phyloP scores from a whole-genome alignment of 2,888 invertebrate genomes.

The Arenicola marina region DNA sequence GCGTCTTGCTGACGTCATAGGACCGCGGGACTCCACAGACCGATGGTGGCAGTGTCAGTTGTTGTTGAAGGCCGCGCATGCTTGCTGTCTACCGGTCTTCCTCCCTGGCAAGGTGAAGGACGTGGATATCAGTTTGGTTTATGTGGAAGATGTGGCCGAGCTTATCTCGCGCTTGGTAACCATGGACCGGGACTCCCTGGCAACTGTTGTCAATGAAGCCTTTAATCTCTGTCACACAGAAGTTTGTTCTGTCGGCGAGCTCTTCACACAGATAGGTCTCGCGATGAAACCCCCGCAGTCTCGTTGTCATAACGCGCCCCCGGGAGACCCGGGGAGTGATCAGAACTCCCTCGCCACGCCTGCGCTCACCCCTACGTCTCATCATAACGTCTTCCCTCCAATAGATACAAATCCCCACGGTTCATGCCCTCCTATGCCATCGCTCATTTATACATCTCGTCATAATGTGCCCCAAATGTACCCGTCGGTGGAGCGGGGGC shows the following conservation, averaged over 20 bases:
- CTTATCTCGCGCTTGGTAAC: constrained; percentile 41
- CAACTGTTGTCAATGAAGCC: constrained; percentile 40
- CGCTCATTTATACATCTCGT: not conserved
- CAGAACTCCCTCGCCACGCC: no score
- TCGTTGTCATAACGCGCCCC: no score
- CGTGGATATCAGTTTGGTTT: constrained; percentile 58
- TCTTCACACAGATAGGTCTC: constrained; percentile 36
- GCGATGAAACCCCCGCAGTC: not conserved
- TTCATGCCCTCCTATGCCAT: no score
- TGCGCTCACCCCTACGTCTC: no score
- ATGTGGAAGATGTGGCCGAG: constrained; percentile 59
- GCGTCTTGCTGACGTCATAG: constrained; percentile 62
- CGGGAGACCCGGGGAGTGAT: no score
- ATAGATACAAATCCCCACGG: no score
- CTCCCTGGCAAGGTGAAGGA: constrained; percentile 46
- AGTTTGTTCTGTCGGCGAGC: constrained; percentile 48
- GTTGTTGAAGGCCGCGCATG: constrained; percentile 55
- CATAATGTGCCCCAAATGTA: constrained; percentile 48
- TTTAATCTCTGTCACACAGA: constrained; percentile 60
- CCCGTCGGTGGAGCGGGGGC: constrained; percentile 60
- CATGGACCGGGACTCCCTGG: no score
- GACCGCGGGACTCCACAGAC: constrained; percentile 61
- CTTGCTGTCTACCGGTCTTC: constrained; percentile 43
- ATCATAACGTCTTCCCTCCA: no score
- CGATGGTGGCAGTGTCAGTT: constrained; percentile 63